These are phyloP conservation scores for Cottus gobio DNA, from an alignment of 2,113 vertebrate species.

Conservation along the genomic window DNA sequence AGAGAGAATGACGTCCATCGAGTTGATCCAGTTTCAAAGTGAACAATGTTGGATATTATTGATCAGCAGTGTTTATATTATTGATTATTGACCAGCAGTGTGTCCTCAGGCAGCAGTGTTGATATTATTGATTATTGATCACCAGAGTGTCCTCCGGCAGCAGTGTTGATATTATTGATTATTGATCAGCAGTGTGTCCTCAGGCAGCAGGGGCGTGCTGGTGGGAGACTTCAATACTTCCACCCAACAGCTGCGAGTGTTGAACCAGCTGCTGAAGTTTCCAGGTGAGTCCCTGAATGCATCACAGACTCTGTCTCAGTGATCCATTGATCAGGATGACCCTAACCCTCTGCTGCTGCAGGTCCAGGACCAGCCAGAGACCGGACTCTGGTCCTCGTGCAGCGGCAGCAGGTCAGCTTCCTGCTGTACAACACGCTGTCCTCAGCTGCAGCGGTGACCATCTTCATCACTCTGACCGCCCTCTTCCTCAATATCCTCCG, in stretches of 20 bases:
- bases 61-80: slow-evolving; percentile 33
- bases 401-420: slow-evolving; percentile 85
- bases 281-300: slow-evolving; percentile 83
- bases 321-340: neutral
- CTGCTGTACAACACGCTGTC: slow-evolving; percentile 87
- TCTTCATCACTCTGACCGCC: slow-evolving; percentile 88
- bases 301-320: neutral
- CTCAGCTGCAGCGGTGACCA: slow-evolving; percentile 85
- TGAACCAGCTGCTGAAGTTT: slow-evolving; percentile 88
- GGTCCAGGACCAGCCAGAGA: slow-evolving; percentile 89
- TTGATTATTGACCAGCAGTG: slow-evolving; percentile 23
- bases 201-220: slow-evolving; percentile 87
- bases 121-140: neutral
- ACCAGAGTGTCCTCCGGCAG: slow-evolving; percentile 82
- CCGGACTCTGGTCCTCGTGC: slow-evolving; percentile 84
- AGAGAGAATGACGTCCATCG: slow-evolving; percentile 53
- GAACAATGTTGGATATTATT: neutral
- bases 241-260: slow-evolving; percentile 86
- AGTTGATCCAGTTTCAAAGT: slow-evolving; percentile 78
- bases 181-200: slow-evolving; percentile 50
- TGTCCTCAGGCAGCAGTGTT: slow-evolving; percentile 83
- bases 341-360: slow-evolving; percentile 49
- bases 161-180: slow-evolving; percentile 12
- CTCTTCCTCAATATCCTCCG: slow-evolving; percentile 88
- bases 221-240: slow-evolving; percentile 90